phyloP scores from a whole-genome alignment of 2,113 vertebrate species.

The Triplophysa rosa region DNA sequence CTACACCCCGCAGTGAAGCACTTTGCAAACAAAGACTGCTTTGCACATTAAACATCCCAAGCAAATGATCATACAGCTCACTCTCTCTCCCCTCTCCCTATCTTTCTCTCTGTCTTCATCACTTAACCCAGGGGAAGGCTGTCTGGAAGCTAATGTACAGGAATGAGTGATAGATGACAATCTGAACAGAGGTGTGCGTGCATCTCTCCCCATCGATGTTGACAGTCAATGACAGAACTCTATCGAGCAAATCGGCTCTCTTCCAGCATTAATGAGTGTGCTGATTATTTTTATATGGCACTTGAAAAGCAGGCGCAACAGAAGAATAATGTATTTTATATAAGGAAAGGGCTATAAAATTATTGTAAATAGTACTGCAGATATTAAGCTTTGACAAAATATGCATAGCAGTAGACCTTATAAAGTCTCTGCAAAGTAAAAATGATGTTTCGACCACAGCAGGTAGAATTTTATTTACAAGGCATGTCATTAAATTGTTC shows the following conservation, averaged over 20 bases:
- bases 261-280: slow-evolving; percentile 34
- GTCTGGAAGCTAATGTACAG: slow-evolving; percentile 71
- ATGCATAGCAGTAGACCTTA: background rate
- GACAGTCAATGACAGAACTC: slow-evolving; percentile 48
- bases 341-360: no score
- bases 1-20: slow-evolving; percentile 48
- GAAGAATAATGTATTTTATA: no score
- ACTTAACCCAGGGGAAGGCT: slow-evolving; percentile 65
- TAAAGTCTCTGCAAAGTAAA: background rate
- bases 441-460: background rate
- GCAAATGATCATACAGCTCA: slow-evolving; percentile 57
- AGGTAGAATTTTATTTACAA: background rate
- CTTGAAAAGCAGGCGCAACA: background rate
- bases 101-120: slow-evolving; percentile 69
- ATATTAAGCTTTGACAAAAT: background rate
- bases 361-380: background rate
- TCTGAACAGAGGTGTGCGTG: slow-evolving; percentile 71
- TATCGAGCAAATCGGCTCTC: slow-evolving; percentile 39
- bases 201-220: slow-evolving; percentile 63
- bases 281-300: slow-evolving; percentile 39
- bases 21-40: slow-evolving; percentile 59
- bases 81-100: background rate
- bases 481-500: background rate
- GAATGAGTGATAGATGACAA: slow-evolving; percentile 77
- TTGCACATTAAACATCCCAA: slow-evolving; percentile 72